These are phyloP conservation scores for Muscicapa adusta DNA, from an alignment of 2,113 vertebrate species.

Conservation along the genomic window DNA sequence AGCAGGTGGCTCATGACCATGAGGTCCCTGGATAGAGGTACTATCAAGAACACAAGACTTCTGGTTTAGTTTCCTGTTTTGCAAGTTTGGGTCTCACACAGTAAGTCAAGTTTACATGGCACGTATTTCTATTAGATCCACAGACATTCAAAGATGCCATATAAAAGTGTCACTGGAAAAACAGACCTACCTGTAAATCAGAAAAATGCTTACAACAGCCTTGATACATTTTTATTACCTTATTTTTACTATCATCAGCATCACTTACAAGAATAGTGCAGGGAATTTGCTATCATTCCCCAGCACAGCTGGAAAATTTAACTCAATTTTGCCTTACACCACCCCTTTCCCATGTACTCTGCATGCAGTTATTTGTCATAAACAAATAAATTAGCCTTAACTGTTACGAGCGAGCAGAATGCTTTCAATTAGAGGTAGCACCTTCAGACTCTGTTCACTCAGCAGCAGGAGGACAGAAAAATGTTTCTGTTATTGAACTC, in stretches of 20 bases:
- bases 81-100: not conserved
- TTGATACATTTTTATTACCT: not conserved
- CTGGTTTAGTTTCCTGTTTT: not conserved
- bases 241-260: not conserved
- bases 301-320: constrained; percentile 12
- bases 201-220: not conserved
- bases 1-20: not conserved
- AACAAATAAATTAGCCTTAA: constrained; percentile 54
- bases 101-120: not conserved
- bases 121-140: not conserved
- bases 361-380: constrained; percentile 30
- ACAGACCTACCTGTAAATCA: not conserved
- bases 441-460: constrained; percentile 19
- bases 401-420: not conserved
- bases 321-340: constrained; percentile 10
- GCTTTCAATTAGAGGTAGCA: constrained; percentile 50
- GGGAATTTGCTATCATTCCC: not conserved
- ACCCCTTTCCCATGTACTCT: not conserved
- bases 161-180: not conserved
- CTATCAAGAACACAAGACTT: not conserved
- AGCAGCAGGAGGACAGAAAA: constrained; percentile 20
- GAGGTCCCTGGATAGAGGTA: not conserved
- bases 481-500: constrained; percentile 25
- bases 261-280: not conserved
- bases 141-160: not conserved